Percentiles rank a stretch among this genome's conserved stretches.
phyloP scores from a whole-genome alignment of 1,140 invertebrate species.

The Drosophila arizonae region DNA sequence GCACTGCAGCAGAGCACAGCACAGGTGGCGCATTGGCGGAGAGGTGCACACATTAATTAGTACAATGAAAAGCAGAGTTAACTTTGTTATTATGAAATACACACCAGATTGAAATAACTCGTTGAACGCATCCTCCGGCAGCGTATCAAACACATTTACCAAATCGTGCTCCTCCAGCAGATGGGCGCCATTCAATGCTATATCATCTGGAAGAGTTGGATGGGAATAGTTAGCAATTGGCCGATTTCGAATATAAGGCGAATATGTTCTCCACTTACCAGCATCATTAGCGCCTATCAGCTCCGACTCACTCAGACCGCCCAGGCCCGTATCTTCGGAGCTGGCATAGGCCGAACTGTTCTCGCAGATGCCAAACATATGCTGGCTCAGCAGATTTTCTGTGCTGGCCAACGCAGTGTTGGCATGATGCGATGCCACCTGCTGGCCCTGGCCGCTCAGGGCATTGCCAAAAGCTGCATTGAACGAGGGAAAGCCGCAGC shows the following conservation, averaged over 20 bases:
- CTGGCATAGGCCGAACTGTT: slow-evolving; percentile 85
- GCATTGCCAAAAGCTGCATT: slow-evolving; percentile 67
- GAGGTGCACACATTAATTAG: slow-evolving; percentile 71
- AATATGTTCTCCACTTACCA: slow-evolving; percentile 43
- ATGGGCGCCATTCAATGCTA: slow-evolving; percentile 84
- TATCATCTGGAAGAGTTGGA: slow-evolving; percentile 67
- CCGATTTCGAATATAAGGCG: neutral
- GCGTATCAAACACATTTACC: slow-evolving; percentile 93
- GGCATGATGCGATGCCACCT: slow-evolving; percentile 21
- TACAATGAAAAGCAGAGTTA: slow-evolving; percentile 67
- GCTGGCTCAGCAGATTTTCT: slow-evolving; percentile 66
- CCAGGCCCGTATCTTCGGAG: slow-evolving; percentile 85
- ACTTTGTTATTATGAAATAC: slow-evolving; percentile 68
- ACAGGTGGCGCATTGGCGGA: slow-evolving; percentile 37
- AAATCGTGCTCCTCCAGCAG: slow-evolving; percentile 92
- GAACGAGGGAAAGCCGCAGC: slow-evolving; percentile 61
- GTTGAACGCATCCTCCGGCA: slow-evolving; percentile 95
- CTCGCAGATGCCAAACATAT: slow-evolving; percentile 83
- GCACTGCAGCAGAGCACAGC: slow-evolving; percentile 83
- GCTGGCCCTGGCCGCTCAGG: slow-evolving; percentile 34
- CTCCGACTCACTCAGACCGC: slow-evolving; percentile 84
- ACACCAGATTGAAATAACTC: slow-evolving; percentile 89
- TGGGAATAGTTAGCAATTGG: slow-evolving; percentile 2
- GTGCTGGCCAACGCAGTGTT: slow-evolving; percentile 58
- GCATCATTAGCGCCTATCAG: slow-evolving; percentile 83